Evolutionary conservation across 2,113 vertebrate species (phyloP).

Genomic region (Erythrolamprus reginae): DNA sequence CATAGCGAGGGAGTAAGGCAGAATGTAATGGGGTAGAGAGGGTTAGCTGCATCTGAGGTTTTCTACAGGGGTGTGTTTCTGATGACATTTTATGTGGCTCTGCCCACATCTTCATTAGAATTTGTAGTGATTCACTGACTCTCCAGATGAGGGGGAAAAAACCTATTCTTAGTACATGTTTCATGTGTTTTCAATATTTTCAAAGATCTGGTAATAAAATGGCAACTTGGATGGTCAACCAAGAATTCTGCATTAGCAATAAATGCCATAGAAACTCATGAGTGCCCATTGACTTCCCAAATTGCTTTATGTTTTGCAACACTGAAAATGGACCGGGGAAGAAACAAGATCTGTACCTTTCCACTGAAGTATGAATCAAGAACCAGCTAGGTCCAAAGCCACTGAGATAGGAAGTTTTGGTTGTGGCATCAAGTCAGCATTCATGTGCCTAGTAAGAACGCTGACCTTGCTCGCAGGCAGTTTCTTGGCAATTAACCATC

Average conservation of each 20-base stretch:
- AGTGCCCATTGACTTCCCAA: background rate
- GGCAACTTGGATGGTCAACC: background rate
- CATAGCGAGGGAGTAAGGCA: background rate
- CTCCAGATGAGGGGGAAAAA: background rate
- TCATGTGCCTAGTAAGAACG: background rate
- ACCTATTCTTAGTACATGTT: background rate
- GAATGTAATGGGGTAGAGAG: background rate
- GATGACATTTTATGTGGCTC: background rate
- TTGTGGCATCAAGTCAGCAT: background rate
- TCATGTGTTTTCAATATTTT: background rate
- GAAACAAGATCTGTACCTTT: background rate
- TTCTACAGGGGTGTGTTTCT: background rate
- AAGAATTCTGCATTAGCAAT: background rate
- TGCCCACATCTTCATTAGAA: background rate
- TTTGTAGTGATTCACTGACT: background rate
- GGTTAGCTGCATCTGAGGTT: background rate
- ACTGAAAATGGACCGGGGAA: background rate
- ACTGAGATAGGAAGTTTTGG: background rate
- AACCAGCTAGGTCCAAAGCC: background rate
- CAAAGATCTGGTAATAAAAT: background rate
- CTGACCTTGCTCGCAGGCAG: background rate
- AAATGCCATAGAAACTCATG: background rate
- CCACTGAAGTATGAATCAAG: background rate
- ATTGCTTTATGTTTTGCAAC: background rate
- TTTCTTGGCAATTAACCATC: background rate